A percentile compares a stretch with the other conserved stretches of the same genome.
These are phyloP conservation scores for Carassius auratus DNA, from an alignment of 2,113 vertebrate species.

Conservation along the genomic window DNA sequence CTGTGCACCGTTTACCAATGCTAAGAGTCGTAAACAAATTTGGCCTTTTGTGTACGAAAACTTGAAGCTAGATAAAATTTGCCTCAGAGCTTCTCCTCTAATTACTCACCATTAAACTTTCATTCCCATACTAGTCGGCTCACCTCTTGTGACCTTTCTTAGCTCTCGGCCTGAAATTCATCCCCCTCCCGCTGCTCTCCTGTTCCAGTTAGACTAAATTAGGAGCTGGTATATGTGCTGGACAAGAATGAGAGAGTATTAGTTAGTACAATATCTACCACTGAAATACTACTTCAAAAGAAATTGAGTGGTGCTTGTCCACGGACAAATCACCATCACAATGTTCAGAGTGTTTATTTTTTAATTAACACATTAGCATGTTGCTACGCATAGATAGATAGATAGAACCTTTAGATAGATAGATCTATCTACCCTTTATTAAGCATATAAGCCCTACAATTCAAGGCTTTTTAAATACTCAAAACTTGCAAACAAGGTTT, in stretches of 20 bases:
- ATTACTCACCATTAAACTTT: conserved; percentile 21
- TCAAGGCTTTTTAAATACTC: neutral
- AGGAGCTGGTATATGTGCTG: neutral
- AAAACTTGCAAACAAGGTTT: neutral
- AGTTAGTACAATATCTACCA: neutral
- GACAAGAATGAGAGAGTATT: neutral
- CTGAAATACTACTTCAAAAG: neutral
- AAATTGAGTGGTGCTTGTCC: neutral
- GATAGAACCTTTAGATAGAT: no score
- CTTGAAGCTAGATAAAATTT: neutral
- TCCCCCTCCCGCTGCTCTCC: neutral
- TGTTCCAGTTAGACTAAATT: conserved; percentile 6
- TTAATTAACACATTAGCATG: no score
- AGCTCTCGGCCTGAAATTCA: conserved; percentile 1
- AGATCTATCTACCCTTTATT: no score
- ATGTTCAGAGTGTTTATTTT: neutral
- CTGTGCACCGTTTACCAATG: neutral
- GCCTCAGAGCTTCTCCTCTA: neutral
- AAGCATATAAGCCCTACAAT: neutral
- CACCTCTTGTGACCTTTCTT: conserved; percentile 17
- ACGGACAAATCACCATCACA: neutral
- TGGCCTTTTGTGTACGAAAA: neutral
- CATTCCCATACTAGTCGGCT: neutral
- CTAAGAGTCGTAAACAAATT: neutral
- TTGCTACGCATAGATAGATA: no score